Base-by-base conservation (phyloP, 1,140 invertebrate genomes). In the Drosophila sulfurigaster region DNA sequence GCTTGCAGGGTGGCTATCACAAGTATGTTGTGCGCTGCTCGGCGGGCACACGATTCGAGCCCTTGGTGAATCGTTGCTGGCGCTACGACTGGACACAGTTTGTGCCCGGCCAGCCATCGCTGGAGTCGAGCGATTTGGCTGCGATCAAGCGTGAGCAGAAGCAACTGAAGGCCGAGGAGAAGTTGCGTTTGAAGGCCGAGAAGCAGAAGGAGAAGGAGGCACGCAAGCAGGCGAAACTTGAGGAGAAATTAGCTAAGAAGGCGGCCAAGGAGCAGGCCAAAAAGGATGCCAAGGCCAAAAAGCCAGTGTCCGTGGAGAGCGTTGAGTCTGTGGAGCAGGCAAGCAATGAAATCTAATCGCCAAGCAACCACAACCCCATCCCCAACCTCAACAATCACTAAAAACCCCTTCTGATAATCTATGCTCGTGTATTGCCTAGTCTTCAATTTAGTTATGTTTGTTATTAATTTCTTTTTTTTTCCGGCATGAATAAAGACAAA, bases 1-100 rank as follows among this genome's bases (percentile, higher is more conserved):
- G 75, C 5, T 11, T 75, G 16, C 54, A 48, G 59, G 79, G 76
- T 0, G 78, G 73, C 1, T 83, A 72, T 58, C 91, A 89, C 60
- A 87, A 91, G 57, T 92, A 79, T 46, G 66, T 88, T 28, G 81
- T 92, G 1, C 67, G 88, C 32, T 92, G 91, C 62, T 79, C 83
- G 3, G 46, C 30, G 0, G 82, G 80, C 5, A 75, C 87, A 49
- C 35, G 81, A 0, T 91, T 79, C 49, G 76, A 80, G 56, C 56
- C 79, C 0, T 0, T 73, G 15, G 11, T 87, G 4, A 70, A 70
- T 0, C 70, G 82, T 0, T 90, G 86, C 60, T 90, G 82, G 87
- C 76, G 86, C 2, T 87, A 80, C 13, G 87, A 91, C n/a, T 90
- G 82, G 82, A 74, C 82, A 1, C 87, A 80, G 16, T 38, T 78